phyloP scores from a whole-genome alignment of 1,140 invertebrate species.

The Brachystomella parvula region DNA sequence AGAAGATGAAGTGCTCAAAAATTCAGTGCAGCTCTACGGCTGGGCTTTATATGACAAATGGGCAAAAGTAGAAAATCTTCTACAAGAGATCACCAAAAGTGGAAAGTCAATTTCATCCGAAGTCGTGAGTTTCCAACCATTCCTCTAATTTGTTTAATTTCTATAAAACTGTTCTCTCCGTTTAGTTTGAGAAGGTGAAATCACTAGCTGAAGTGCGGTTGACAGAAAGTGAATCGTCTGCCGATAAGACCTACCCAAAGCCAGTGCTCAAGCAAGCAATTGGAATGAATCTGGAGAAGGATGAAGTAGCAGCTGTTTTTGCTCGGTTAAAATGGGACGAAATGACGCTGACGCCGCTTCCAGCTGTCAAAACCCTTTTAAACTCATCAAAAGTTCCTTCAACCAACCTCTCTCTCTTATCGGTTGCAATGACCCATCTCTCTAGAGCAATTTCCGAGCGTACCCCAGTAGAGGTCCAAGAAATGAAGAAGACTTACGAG shows the following conservation, averaged over 20 bases:
- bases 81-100: slow-evolving; percentile 42
- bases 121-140: slow-evolving; percentile 28
- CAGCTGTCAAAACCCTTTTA: slow-evolving; percentile 15
- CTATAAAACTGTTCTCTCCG: slow-evolving; percentile 15
- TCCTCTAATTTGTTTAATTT: slow-evolving; percentile 36
- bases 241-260: slow-evolving; percentile 19
- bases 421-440: slow-evolving; percentile 24
- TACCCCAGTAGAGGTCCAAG: slow-evolving; percentile 37
- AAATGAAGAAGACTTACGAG: slow-evolving; percentile 28
- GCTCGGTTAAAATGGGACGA: slow-evolving; percentile 3
- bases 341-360: slow-evolving; percentile 3
- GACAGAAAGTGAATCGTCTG: slow-evolving; percentile 22
- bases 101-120: slow-evolving; percentile 43
- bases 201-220: slow-evolving; percentile 39
- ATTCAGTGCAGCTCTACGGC: slow-evolving; percentile 61
- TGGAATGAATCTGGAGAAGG: slow-evolving; percentile 38
- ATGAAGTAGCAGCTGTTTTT: slow-evolving; percentile 34
- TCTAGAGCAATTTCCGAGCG: slow-evolving; percentile 30
- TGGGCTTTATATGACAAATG: slow-evolving; percentile 60
- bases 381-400: not conserved
- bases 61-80: slow-evolving; percentile 47
- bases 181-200: slow-evolving; percentile 18
- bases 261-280: slow-evolving; percentile 21
- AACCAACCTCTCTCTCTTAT: slow-evolving; percentile 15
- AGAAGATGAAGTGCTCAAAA: slow-evolving; percentile 48